Evolutionary conservation across 2,797 vertebrate genomes (phyloP), one percentile per base, ranked within the genome.

Genomic region (Melanitta fusca): DNA sequence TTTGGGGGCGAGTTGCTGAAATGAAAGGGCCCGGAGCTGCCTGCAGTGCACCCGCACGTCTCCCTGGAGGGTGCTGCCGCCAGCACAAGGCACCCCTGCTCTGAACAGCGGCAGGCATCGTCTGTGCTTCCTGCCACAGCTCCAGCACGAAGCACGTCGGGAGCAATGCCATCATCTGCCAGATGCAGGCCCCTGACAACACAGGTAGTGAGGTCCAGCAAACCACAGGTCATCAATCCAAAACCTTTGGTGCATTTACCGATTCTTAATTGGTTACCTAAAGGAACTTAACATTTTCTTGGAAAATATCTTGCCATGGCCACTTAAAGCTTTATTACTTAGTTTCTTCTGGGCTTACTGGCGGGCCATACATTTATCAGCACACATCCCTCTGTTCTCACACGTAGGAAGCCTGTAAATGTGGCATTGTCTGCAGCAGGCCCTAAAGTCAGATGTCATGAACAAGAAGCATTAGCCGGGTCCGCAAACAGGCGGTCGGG

Each of bases 351-450:
- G 69, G 64, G 51, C 13, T 70, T 53, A 7, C 34, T 53, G n/a
- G 51, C 71, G 57, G 53, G 8, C 21, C 5, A 1, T 6, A 3
- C 8, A 0, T 25, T 30, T 15, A 5, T 39, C 34, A 65, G 53
- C 49, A 5, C 30, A 1, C 16, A 2, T 38, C 61, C 6, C 2
- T 66, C 58, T 64, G 16, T 21, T 12, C n/a, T 41, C 13, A 6
- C 0, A 0, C 5, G 30, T 4, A 6, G 36, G 11, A 34, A 10
- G 34, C 5, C 75, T 2, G 1, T 4, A 51, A 27, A 5, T 51
- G 49, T 15, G 51, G 51, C 51, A 10, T 28, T 53, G 27, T 53
- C 27, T 28, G 25, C 51, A 53, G 51, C 25, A 53, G 51, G 51
- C 51, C 22, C 51, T 25, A 1, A 4, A 47, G n/a, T 4, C 74